Base-by-base conservation (phyloP, 2,113 vertebrate genomes). In the Azemiops feae region DNA sequence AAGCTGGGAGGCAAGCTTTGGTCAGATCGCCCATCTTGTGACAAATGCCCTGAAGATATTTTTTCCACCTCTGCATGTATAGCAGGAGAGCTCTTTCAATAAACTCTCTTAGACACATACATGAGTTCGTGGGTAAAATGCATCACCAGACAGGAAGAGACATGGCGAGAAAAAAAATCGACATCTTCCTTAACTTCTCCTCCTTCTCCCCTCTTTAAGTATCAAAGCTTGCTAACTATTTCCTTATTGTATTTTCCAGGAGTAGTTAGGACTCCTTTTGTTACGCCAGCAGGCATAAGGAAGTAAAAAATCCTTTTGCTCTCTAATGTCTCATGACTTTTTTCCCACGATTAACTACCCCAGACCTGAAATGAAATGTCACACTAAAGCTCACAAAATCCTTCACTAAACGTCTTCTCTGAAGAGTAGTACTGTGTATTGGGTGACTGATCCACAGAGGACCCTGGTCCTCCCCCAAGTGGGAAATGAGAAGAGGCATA, bases 101-200 rank as follows among this genome's bases (percentile, higher is more conserved):
- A 74, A 34, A 69, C 14, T 74, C n/a, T n/a, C 64, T 74, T 69
- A 69, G 64, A 34, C 64, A 14, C 30, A 1, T 34, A 69, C 30
- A 69, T 74, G n/a, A 74, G 5, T 74, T 74, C 1, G 5, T 18
- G 14, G n/a, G 12, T 34, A 74, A 34, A 74, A 34, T 34, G n/a
- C n/a, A 74, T 5, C n/a, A 34, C n/a, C 64, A 34, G 64, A 18
- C 64, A 18, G n/a, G 6, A 74, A 74, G 16, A n/a, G 14, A 6
- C n/a, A n/a, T 1, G 30, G 4, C 1, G 0, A n/a, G 0, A n/a
- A 34, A 14, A 74, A 14, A 74, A 34, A 18, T 18, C 6, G 14
- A 34, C n/a, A 34, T 34, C 64, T 74, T 74, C n/a, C n/a, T 74
- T 34, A 5, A 74, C 5, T 34, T 74, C 69, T 74, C 0, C 5